A percentile compares a stretch with the other conserved stretches of the same genome.
phyloP scores from a whole-genome alignment of 2,888 invertebrate species.

The Caenorhabditis wallacei region DNA sequence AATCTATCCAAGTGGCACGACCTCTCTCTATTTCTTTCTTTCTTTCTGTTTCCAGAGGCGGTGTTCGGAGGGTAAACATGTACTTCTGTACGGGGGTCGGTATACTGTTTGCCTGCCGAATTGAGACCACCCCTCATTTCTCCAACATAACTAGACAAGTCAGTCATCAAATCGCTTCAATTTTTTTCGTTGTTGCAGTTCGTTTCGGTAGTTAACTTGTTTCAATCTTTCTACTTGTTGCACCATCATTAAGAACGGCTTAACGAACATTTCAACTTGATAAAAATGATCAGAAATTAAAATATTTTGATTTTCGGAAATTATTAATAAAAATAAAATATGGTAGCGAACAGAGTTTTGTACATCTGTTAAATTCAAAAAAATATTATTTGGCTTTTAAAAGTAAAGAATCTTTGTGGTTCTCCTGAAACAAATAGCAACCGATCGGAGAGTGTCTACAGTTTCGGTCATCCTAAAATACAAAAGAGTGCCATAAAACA shows the following conservation, averaged over 20 bases:
- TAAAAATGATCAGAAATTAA: not conserved
- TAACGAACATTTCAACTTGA: conserved; percentile 9
- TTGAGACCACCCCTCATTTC: conserved; percentile 40
- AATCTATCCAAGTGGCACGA: conserved; percentile 44
- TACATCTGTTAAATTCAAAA: too few relatives aligned
- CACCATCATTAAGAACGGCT: conserved; percentile 57
- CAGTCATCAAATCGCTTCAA: conserved; percentile 47
- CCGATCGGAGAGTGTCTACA: too few relatives aligned
- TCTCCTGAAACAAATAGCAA: too few relatives aligned
- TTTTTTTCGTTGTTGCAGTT: conserved; percentile 41
- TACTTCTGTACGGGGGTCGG: conserved; percentile 47
- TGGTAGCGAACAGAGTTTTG: too few relatives aligned
- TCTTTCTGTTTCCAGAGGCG: conserved; percentile 45
- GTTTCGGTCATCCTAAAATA: too few relatives aligned
- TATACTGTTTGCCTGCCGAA: conserved; percentile 53
- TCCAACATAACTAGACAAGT: conserved; percentile 44
- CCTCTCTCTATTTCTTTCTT: conserved; percentile 13
- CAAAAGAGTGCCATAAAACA: not conserved
- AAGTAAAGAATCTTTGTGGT: too few relatives aligned
- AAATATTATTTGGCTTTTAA: too few relatives aligned
- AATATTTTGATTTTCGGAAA: not conserved
- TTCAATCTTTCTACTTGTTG: conserved; percentile 48
- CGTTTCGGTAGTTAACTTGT: conserved; percentile 36
- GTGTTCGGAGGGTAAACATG: conserved; percentile 52
- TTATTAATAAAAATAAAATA: not conserved